A percentile compares a stretch with the other conserved stretches of the same genome.
These are phyloP conservation scores for Semicossyphus pulcher DNA, from an alignment of 2,113 vertebrate species.

Conservation along the genomic window DNA sequence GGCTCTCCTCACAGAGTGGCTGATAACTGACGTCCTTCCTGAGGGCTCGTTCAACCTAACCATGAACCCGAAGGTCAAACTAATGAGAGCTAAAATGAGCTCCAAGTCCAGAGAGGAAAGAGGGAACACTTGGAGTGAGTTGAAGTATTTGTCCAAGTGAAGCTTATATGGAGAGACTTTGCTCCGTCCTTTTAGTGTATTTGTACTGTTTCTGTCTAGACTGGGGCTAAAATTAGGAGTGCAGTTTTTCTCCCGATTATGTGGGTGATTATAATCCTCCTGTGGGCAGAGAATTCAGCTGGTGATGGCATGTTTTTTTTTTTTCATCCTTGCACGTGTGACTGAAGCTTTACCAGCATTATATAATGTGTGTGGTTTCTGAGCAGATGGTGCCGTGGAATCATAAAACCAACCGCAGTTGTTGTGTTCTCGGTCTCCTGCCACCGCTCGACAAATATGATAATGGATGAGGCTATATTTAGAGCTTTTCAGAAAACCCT, in stretches of 20 bases:
- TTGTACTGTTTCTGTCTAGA: conserved; percentile 65
- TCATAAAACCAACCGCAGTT: conserved; percentile 58
- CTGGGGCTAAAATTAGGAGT: conserved; percentile 70
- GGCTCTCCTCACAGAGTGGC: not conserved
- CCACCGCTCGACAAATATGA: conserved; percentile 56
- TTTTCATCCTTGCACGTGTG: conserved; percentile 27
- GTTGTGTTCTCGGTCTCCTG: conserved; percentile 52
- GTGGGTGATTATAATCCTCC: conserved; percentile 69
- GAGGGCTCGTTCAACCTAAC: conserved; percentile 21
- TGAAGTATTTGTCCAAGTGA: not conserved
- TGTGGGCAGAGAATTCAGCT: conserved; percentile 48
- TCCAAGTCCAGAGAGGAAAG: not conserved
- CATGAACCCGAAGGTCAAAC: conserved; percentile 53
- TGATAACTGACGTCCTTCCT: not conserved
- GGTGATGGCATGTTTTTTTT: conserved; percentile 14
- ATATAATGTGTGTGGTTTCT: conserved; percentile 64
- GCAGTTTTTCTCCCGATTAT: conserved; percentile 57
- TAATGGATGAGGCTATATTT: conserved; percentile 57
- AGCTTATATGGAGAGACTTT: conserved; percentile 40
- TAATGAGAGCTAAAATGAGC: conserved; percentile 36
- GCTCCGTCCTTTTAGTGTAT: conserved; percentile 25
- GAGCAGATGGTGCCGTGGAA: conserved; percentile 65
- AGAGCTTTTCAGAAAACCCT: conserved; percentile 43
- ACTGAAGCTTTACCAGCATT: conserved; percentile 56
- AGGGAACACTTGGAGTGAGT: conserved; percentile 8